Evolutionary conservation across 2,888 invertebrate genomes (phyloP), one percentile per base, ranked within the genome.

Genomic region (Apocheima hispidaria): DNA sequence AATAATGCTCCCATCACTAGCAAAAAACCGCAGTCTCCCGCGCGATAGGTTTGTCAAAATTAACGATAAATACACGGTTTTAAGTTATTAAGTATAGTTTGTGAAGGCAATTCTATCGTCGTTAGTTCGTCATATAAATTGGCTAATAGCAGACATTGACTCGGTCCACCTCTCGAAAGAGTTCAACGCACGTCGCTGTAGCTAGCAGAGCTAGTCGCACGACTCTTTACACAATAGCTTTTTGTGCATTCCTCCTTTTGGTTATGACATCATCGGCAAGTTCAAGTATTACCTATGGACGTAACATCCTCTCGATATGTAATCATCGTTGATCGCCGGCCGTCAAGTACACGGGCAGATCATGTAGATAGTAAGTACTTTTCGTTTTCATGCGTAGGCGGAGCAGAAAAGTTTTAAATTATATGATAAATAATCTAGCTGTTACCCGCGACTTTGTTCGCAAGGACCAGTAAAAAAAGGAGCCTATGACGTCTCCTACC

Each of bases 201-300:
- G n/a, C 51, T 73, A 74, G 81, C 83, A 84, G 26, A 26, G 84
- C 86, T 82, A 83, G 86, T 87, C 86, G 84, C 90, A 90, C 90
- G 88, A 89, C 82, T 87, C 83, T 85, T 78, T 83, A 86, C 85
- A 92, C 92, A 92, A 92, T 90, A 78, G 87, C 78, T 92, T 92
- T 92, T 92, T 92, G 87, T 90, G 84, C 82, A 85, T 79, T 79
- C 83, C 86, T 80, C 75, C 74, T 88, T 90, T 90, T 84, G 85
- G 88, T 81, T 87, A 91, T 92, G 92, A 92, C 92, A 91, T 92
- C 92, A 92, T 75, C 86, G 65, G 75, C 74, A 75, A 66, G 61
- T 75, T 71, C 70, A 74, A 68, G 60, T 75, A 74, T 59, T 59
- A 69, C 64, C 65, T 68, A 67, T 71, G 59, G 63, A 56, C 35